A percentile compares a stretch with the other conserved stretches of the same genome.
Conservation (phyloP, 2,113 vertebrate species). For the Pitta sordida region DNA sequence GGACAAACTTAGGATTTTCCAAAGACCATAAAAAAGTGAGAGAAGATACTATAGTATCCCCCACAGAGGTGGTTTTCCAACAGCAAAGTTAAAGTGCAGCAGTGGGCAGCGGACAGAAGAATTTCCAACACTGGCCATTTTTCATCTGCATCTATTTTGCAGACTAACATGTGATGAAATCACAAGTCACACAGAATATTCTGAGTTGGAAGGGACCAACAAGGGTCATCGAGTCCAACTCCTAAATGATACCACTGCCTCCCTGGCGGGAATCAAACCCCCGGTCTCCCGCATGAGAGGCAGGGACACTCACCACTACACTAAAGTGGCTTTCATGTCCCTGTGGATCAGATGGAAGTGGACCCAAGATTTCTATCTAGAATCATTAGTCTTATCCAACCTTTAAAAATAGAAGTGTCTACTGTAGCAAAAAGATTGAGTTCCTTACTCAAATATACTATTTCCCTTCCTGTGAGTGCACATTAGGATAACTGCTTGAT, state of each 20-base stretch:
- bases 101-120: not conserved
- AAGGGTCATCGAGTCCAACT: no score
- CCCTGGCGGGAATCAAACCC: no score
- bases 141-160: not conserved
- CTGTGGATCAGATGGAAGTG: not conserved
- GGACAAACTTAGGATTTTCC: not conserved
- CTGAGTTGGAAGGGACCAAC: no score
- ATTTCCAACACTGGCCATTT: not conserved
- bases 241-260: no score
- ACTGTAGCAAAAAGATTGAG: not conserved
- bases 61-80: not conserved
- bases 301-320: no score
- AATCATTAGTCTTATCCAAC: not conserved
- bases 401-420: not conserved
- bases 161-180: not conserved
- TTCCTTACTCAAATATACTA: not conserved
- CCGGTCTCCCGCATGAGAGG: no score
- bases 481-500: not conserved
- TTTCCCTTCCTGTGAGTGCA: not conserved
- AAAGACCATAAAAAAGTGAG: not conserved
- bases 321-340: no score
- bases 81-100: not conserved
- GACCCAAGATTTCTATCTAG: not conserved
- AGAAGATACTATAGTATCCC: not conserved
- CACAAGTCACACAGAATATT: no score